Evolutionary conservation across 2,888 invertebrate genomes (phyloP), one percentile per base, ranked within the genome.

Genomic region (Cheilosia vernalis): DNA sequence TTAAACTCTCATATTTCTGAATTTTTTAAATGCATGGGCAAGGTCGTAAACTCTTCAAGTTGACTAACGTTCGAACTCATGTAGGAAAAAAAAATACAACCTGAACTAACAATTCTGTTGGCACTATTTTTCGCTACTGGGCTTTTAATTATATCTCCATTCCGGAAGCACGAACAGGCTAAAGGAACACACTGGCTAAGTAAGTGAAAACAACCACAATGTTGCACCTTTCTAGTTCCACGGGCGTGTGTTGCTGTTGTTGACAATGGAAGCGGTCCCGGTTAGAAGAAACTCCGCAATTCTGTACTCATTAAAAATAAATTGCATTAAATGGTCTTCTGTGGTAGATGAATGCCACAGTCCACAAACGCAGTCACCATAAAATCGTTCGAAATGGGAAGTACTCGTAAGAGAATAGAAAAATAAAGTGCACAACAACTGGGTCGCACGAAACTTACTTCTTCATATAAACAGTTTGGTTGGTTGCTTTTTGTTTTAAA

Each of bases 101-200:
- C 4, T 4, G 1, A 37, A 37, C 37, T 37, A 73, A 73, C 73
- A 80, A 80, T 66, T 80, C 64, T 60, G 58, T 60, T 66, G 42
- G 51, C 64, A 49, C 42, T 51, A 60, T 51, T 60, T 79, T 72
- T 66, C 58, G 6, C 72, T 73, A 73, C 55, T 73, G 73, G 66
- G 61, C 64, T 80, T 79, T 80, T 80, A 80, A 80, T 80, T 80
- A 80, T 80, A 60, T 4, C 37, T 73, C 66, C 80, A 73, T 61
- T 80, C 61, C 80, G 53, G 47, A 53, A 67, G 66, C 60, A 37
- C 66, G 58, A 60, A 53, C 73, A 66, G 44, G 33, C 44, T 72
- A 58, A 72, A 60, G 15, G 66, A 51, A 73, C 30, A 60, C 58
- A 51, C 15, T 17, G 15, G n/a, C 58, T 53, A 58, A 33, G 37